Evolutionary conservation across 2,888 invertebrate genomes (phyloP).

Genomic region (Scaeva pyrastri): DNA sequence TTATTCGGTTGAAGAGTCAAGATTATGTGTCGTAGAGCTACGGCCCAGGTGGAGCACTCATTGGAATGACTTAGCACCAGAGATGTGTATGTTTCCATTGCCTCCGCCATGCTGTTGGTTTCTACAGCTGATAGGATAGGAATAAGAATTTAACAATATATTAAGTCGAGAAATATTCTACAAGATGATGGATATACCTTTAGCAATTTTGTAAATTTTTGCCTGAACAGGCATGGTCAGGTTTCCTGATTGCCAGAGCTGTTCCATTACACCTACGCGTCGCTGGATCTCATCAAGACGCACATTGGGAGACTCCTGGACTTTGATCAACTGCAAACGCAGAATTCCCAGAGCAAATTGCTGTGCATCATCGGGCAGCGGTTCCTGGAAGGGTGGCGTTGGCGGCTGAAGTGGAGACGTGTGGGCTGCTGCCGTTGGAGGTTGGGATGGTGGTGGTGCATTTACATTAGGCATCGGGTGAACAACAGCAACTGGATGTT

Average conservation of each 20-base stretch:
- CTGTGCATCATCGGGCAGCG: slow-evolving; percentile 76
- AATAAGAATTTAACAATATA: background rate
- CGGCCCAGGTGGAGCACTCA: slow-evolving; percentile 79
- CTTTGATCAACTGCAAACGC: slow-evolving; percentile 76
- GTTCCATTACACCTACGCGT: slow-evolving; percentile 78
- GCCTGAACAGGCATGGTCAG: slow-evolving; percentile 78
- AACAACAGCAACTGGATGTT: slow-evolving; percentile 79
- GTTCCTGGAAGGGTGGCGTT: slow-evolving; percentile 55
- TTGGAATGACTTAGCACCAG: slow-evolving; percentile 79
- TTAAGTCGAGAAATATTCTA: background rate
- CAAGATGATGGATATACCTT: slow-evolving; percentile 68
- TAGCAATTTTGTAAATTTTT: slow-evolving; percentile 78
- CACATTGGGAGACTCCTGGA: slow-evolving; percentile 78
- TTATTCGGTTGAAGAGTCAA: slow-evolving; percentile 78
- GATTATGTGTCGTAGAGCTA: slow-evolving; percentile 79
- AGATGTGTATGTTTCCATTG: slow-evolving; percentile 79
- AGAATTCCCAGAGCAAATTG: slow-evolving; percentile 75
- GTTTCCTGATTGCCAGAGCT: slow-evolving; percentile 79
- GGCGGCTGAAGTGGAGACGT: slow-evolving; percentile 62
- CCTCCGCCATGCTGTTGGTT: slow-evolving; percentile 77
- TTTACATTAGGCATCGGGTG: slow-evolving; percentile 78
- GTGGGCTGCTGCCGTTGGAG: slow-evolving; percentile 49
- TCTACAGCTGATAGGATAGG: slow-evolving; percentile 75
- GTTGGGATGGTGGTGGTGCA: slow-evolving; percentile 57
- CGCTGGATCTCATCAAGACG: slow-evolving; percentile 78